Evolutionary conservation across 37 sponge, comb jelly and placozoan genomes (phyloP), one percentile per base, ranked within the genome.

Genomic region (Halichondria panicea): DNA sequence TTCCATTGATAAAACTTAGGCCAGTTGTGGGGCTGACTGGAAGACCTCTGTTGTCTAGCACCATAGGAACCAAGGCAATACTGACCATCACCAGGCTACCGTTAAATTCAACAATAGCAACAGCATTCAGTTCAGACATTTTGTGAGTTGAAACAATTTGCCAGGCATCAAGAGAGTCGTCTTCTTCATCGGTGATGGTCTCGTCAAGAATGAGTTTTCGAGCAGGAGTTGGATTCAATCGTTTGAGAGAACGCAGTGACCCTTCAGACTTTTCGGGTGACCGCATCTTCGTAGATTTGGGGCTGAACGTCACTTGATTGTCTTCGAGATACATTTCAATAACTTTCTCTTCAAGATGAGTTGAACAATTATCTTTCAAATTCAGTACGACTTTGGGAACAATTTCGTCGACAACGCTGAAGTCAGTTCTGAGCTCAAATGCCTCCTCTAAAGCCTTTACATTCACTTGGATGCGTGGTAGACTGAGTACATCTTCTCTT

Each of bases 21-120:
- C 89, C 89, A 38, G 89, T 88, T 15, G 89, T 88, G 60, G 89
- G 89, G 31, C 89, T 88, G 2, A 70, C 48, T 0, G 84, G 72
- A 37, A 46, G 45, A 3, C 24, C 22, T 0, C 31, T 37, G 36
- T 69, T 28, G 2, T 46, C 7, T 1, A 21, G 3, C 8, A 44
- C 34, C 25, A 22, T 70, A 0, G 40, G 8, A 3, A 54, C n/a
- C 1, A 76, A 25, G 19, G 37, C 22, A 34, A 72, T 30, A 41
- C 58, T 71, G 59, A 59, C 42, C 28, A 84, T 44, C 36, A 75
- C 38, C n/a, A 73, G 27, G 18, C 64, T 73, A 3, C 34, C 40
- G 11, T 11, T 18, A 31, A 33, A 31, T 1, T 57, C 58, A 25
- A 79, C 44, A 0, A 59, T 36, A 33, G 59, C 58, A 24, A 69